A percentile compares a stretch with the other conserved stretches of the same genome.
Evolutionary conservation across 2,797 vertebrate genomes (phyloP).

Genomic region (Halcyon leucocephala): DNA sequence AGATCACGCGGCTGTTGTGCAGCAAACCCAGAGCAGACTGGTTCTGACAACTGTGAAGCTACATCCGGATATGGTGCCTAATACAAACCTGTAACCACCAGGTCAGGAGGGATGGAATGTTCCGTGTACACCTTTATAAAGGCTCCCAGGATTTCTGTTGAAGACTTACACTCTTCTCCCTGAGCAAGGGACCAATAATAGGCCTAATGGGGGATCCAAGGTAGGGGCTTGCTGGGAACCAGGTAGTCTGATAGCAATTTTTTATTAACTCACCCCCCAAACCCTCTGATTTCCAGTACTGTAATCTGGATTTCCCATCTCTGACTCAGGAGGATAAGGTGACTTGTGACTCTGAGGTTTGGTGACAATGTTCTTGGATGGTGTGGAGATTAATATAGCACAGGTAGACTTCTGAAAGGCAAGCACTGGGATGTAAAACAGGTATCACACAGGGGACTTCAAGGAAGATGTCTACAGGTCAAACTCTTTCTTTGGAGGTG

Average conservation of each 20-base stretch:
- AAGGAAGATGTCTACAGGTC: neutral
- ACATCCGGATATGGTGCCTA: fast-evolving
- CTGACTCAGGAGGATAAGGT: neutral
- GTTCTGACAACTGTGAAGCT: neutral
- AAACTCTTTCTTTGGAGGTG: neutral
- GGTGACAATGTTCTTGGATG: neutral
- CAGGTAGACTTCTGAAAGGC: neutral
- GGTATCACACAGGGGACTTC: neutral
- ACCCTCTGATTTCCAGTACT: neutral
- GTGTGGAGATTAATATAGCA: neutral
- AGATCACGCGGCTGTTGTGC: fast-evolving
- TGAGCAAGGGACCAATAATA: neutral
- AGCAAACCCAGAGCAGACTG: neutral
- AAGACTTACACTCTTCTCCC: neutral
- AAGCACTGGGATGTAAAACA: neutral
- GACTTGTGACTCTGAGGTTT: neutral
- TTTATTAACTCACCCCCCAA: neutral
- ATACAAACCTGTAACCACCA: neutral
- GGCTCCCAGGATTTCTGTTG: neutral
- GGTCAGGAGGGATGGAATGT: neutral
- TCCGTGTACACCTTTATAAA: neutral
- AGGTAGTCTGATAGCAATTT: neutral
- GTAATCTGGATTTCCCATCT: neutral
- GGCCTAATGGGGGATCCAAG: neutral
- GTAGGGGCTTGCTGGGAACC: neutral